These are phyloP conservation scores for Eonycteris spelaea DNA, from an alignment of 2,113 vertebrate genomes.

Conservation along the genomic window DNA sequence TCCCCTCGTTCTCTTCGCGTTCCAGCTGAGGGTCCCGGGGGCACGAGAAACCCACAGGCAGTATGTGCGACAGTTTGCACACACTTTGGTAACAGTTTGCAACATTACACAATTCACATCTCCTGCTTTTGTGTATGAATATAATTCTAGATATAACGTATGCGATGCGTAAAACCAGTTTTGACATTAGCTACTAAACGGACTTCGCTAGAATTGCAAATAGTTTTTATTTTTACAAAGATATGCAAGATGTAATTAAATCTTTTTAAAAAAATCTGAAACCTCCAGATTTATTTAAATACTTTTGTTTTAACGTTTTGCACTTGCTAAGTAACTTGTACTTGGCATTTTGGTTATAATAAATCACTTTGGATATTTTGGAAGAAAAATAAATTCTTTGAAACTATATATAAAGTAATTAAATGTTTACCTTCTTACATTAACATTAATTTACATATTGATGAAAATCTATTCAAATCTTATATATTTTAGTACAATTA, in stretches of 20 bases:
- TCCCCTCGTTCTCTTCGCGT: background rate
- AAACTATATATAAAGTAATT: background rate
- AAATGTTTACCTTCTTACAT: background rate
- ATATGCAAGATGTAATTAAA: background rate
- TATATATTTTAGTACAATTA: constrained; percentile 40
- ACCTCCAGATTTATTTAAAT: background rate
- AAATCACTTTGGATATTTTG: background rate
- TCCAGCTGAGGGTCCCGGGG: background rate
- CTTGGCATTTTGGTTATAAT: background rate
- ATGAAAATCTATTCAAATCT: constrained; percentile 1
- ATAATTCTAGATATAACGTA: background rate
- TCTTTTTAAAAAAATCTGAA: background rate
- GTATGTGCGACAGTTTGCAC: background rate
- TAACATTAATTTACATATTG: background rate
- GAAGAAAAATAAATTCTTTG: background rate
- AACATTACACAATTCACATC: background rate
- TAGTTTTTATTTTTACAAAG: constrained; percentile 10
- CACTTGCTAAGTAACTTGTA: background rate
- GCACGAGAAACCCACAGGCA: background rate
- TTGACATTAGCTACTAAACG: background rate
- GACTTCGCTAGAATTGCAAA: background rate
- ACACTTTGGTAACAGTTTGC: background rate
- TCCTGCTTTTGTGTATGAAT: background rate
- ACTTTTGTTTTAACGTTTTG: constrained; percentile 17
- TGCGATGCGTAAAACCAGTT: background rate